Evolutionary conservation across 2,888 invertebrate species (phyloP), one percentile per base, ranked within the genome.

Genomic region (Eristalis tenax): DNA sequence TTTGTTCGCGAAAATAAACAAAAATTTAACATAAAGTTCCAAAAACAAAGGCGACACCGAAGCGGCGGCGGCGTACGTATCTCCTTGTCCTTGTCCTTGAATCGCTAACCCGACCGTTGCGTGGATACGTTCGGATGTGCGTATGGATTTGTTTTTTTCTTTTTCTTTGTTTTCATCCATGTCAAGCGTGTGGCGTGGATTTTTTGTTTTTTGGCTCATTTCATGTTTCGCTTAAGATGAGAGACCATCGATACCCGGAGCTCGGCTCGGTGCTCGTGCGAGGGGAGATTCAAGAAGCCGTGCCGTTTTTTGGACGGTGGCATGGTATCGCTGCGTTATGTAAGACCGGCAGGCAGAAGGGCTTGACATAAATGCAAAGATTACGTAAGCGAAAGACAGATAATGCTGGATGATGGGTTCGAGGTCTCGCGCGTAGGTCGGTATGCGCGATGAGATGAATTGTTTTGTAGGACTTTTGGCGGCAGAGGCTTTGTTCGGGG

Each of bases 1-100:
- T 64, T 66, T 59, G 56, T 64, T 64, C 64, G 57, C 56, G 50
- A 71, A 70, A 75, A 76, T 43, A 76, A 61, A 71, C 40, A 50
- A 56, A 75, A 56, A 22, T 40, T 56, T 15, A 32, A n/a, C 22
- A 66, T 38, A 10, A 11, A 38, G 50, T 23, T 38, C 38, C 65
- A 43, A 69, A 68, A 43, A 10, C 50, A 50, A 50, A 50, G 50
- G 50, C 50, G 18, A 50, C 8, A 40, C 15, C 23, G 59, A 69
- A 77, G 32, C 63, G 23, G 57, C 70, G n/a, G n/a, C 65, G 32
- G 28, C 66, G 56, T 43, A 40, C 66, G 38, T 43, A 56, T 69
- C 70, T 43, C 70, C 69, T 78, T 78, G 71, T 64, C 78, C 78
- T 78, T 78, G 78, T 78, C 78, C 78, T 78, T 78, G 78, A 78